phyloP scores from a whole-genome alignment of 2,113 vertebrate species.

The Salvelinus alpinus region DNA sequence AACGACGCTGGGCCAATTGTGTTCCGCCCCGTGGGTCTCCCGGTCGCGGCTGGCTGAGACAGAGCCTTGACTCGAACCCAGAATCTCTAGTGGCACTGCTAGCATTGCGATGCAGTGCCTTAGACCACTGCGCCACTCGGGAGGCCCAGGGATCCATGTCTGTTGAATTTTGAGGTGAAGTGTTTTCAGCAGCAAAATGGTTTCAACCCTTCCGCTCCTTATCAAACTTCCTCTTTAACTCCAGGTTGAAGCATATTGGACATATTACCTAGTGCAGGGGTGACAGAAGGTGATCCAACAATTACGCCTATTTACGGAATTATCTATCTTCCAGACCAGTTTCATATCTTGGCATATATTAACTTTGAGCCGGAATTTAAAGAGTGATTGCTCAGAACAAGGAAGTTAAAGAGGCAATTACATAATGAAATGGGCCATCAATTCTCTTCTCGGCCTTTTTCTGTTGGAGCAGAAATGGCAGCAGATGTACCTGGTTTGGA shows the following conservation, averaged over 20 bases:
- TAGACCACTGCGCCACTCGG: too few species aligned
- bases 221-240: slow-evolving; percentile 25
- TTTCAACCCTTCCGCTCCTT: slow-evolving; percentile 41
- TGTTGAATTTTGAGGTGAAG: slow-evolving; percentile 31
- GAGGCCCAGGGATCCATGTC: slow-evolving; percentile 27
- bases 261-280: slow-evolving; percentile 61
- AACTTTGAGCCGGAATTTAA: slow-evolving; percentile 73
- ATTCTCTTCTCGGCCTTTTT: slow-evolving; percentile 65
- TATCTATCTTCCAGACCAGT: slow-evolving; percentile 67
- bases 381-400: slow-evolving; percentile 73
- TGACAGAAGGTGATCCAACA: slow-evolving; percentile 71
- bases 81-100: too few species aligned
- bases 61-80: too few species aligned
- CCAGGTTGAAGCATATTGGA: slow-evolving; percentile 49
- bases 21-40: too few species aligned
- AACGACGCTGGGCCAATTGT: too few species aligned
- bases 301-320: slow-evolving; percentile 75
- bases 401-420: slow-evolving; percentile 78
- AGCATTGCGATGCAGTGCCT: too few species aligned
- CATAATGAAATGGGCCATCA: slow-evolving; percentile 73
- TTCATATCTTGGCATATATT: slow-evolving; percentile 69
- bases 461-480: slow-evolving; percentile 72
- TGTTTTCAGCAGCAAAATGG: slow-evolving; percentile 31
- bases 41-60: too few species aligned
- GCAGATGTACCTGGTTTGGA: slow-evolving; percentile 67